Conservation (phyloP, 2,888 invertebrate species). For the Phanerotoma sp. region DNA sequence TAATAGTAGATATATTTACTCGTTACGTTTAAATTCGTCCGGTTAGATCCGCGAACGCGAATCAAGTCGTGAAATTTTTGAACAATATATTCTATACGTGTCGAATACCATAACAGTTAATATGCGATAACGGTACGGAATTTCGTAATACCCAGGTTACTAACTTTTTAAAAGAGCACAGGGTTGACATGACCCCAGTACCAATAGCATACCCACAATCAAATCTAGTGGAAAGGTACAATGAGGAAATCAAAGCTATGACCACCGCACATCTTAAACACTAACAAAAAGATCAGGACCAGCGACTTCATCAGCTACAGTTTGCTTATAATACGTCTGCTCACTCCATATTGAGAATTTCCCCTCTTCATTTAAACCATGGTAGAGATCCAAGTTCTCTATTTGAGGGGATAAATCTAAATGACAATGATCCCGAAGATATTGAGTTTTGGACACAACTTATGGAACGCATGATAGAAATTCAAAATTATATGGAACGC, state of each 20-base stretch:
- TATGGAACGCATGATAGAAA: too few species aligned
- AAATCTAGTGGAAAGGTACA: background rate
- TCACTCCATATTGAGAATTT: background rate
- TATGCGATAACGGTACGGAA: background rate
- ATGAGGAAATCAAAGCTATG: background rate
- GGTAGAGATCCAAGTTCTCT: too few species aligned
- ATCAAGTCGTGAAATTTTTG: background rate
- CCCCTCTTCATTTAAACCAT: too few species aligned
- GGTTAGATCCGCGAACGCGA: background rate
- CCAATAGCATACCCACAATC: background rate
- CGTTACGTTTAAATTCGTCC: background rate
- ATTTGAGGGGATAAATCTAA: too few species aligned
- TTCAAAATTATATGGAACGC: too few species aligned
- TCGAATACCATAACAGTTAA: background rate
- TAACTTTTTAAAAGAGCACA: background rate
- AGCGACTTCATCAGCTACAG: background rate
- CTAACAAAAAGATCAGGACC: background rate
- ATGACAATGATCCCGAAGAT: too few species aligned
- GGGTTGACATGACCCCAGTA: background rate
- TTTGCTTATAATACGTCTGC: background rate
- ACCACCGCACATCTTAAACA: background rate
- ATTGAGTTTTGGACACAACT: too few species aligned
- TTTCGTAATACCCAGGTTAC: background rate
- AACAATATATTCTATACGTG: background rate
- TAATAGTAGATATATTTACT: background rate